Evolutionary conservation across 1,140 invertebrate species (phyloP), one percentile per base, ranked within the genome.

Genomic region (Sinonovacula constricta): DNA sequence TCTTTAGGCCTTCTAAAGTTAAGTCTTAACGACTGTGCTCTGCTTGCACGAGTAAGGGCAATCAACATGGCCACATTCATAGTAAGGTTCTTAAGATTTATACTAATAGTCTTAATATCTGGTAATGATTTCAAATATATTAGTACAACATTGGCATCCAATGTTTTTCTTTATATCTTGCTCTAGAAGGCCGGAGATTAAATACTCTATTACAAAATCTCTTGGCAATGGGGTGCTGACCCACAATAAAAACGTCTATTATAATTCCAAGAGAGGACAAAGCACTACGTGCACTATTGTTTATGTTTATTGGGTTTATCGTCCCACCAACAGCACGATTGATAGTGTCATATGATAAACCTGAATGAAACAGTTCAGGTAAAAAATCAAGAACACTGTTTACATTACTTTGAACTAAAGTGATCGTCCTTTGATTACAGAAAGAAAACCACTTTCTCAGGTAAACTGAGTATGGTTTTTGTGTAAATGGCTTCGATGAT

Each of bases 391-490:
- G 26, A 4, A 75, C 45, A 60, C 65, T 0, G 28, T 53, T 51
- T 63, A 82, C 30, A 78, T 36, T n/a, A 15, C 69, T 12, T 53
- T 69, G 36, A 77, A 66, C 3, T 15, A 1, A 10, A 80, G 72
- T 39, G 53, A 81, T 39, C 39, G 62, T 30, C 49, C 51, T 70
- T 53, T 76, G 51, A 71, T 22, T 1, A 79, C 67, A 70, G 51
- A 53, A 75, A 3, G 12, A 15, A 59, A 70, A 54, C 81, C 81
- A 84, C 67, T 72, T 79, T 26, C 63, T 53, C 10, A 82, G 63
- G 39, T 59, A 79, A 26, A 49, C 54, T 22, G 18, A 39, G 51
- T 85, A 85, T 30, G 71, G 69, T 39, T 70, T 81, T 34, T 78
- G 34, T 4, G 69, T 80, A 2, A 39, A n/a, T 18, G 26, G 31